A percentile compares a stretch with the other conserved stretches of the same genome.
Evolutionary conservation across 2,888 invertebrate species (phyloP).

Genomic region (Horisme vitalbata): DNA sequence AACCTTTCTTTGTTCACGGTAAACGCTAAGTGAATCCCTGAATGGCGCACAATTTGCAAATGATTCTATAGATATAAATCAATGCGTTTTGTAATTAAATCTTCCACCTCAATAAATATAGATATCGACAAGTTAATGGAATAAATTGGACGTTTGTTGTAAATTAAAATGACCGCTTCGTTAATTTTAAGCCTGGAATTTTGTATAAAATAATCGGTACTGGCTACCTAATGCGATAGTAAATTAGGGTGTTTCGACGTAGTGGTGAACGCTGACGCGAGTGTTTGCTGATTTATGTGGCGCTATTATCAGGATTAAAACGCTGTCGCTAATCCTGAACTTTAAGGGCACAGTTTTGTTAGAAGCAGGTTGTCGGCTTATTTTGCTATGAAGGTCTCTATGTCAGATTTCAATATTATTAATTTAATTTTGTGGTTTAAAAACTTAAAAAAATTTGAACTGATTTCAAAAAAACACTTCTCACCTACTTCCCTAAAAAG

Average conservation of each 20-base stretch:
- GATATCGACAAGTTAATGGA: constrained; percentile 53
- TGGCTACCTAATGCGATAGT: constrained; percentile 63
- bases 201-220: constrained; percentile 57
- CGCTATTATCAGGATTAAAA: constrained; percentile 61
- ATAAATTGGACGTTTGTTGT: constrained; percentile 52
- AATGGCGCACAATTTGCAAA: constrained; percentile 22
- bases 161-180: constrained; percentile 58
- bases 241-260: constrained; percentile 68
- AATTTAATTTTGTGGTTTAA: no score
- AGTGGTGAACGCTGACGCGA: constrained; percentile 50
- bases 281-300: constrained; percentile 57
- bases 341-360: constrained; percentile 17
- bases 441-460: no score
- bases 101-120: constrained; percentile 50
- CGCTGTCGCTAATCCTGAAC: constrained; percentile 49
- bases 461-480: no score
- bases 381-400: no score
- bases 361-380: neutral
- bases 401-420: no score
- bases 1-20: constrained; percentile 64
- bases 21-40: constrained; percentile 54
- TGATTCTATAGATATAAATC: constrained; percentile 25
- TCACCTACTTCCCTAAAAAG: no score
- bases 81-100: constrained; percentile 39
- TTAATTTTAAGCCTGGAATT: constrained; percentile 60